Evolutionary conservation across 1,140 invertebrate species (phyloP).

Genomic region (Calliopsis andreniformis): DNA sequence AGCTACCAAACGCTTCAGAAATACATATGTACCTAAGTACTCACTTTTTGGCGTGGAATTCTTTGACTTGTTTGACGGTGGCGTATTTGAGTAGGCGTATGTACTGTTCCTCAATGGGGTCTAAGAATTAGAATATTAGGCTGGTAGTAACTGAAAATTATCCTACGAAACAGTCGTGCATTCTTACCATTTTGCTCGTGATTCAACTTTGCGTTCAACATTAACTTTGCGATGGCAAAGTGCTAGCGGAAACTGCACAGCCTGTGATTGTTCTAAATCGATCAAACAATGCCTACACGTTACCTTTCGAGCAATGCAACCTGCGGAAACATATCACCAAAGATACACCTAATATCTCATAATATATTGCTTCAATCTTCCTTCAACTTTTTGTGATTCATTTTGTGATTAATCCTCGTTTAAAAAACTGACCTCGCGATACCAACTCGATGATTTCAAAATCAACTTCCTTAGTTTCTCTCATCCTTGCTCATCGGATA

Average conservation of each 20-base stretch:
- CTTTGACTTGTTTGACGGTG: slow-evolving; percentile 38
- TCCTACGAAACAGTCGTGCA: too few species aligned
- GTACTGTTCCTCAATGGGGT: slow-evolving; percentile 52
- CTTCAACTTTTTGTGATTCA: too few species aligned
- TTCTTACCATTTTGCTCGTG: neutral
- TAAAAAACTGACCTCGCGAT: too few species aligned
- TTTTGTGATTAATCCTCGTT: too few species aligned
- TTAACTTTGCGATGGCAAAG: neutral
- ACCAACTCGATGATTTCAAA: neutral
- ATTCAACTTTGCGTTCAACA: neutral
- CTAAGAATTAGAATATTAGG: neutral
- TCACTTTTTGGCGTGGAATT: slow-evolving; percentile 45
- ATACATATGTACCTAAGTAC: slow-evolving; percentile 1
- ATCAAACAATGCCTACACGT: slow-evolving; percentile 35
- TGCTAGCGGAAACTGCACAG: neutral
- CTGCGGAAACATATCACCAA: too few species aligned
- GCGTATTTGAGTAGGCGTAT: slow-evolving; percentile 57
- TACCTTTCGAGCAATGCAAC: neutral
- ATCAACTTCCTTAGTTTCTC: neutral
- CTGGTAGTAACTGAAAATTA: neutral
- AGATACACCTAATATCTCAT: too few species aligned
- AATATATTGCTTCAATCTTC: too few species aligned
- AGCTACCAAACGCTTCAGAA: too few species aligned
- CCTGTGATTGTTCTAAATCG: slow-evolving; percentile 10
- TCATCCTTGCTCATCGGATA: neutral